Conservation (phyloP, 2,113 vertebrate species). For the Percina caprodes region DNA sequence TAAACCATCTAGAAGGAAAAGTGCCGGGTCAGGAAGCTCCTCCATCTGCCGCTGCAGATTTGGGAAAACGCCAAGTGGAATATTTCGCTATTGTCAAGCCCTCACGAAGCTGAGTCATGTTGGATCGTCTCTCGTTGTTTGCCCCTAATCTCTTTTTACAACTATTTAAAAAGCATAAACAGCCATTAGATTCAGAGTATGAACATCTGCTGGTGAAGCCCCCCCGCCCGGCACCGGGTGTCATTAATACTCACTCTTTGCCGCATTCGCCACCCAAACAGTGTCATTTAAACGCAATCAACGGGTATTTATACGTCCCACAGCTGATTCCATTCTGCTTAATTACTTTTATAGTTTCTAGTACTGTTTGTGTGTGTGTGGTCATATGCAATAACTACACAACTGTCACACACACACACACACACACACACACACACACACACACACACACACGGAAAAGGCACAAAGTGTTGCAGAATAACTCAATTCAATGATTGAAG, state of each 20-base stretch:
- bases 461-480: no score
- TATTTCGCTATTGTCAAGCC: constrained; percentile 41
- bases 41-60: constrained; percentile 49
- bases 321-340: constrained; percentile 1
- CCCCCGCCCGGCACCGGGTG: constrained; percentile 25
- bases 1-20: neutral
- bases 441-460: no score
- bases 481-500: no score
- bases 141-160: constrained; percentile 36
- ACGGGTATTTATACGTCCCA: neutral
- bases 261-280: neutral
- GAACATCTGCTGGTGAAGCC: constrained; percentile 13
- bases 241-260: constrained; percentile 35
- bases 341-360: constrained; percentile 5
- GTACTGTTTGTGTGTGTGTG: neutral
- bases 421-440: no score
- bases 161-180: constrained; percentile 24
- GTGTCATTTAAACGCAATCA: constrained; percentile 15
- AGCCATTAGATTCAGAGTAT: constrained; percentile 12
- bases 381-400: neutral
- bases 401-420: no score
- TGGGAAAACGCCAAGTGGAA: constrained; percentile 40
- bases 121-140: constrained; percentile 38
- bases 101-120: constrained; percentile 53
- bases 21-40: neutral